Evolutionary conservation across 2,113 vertebrate genomes (phyloP).

Genomic region (Odocoileus hemionus): DNA sequence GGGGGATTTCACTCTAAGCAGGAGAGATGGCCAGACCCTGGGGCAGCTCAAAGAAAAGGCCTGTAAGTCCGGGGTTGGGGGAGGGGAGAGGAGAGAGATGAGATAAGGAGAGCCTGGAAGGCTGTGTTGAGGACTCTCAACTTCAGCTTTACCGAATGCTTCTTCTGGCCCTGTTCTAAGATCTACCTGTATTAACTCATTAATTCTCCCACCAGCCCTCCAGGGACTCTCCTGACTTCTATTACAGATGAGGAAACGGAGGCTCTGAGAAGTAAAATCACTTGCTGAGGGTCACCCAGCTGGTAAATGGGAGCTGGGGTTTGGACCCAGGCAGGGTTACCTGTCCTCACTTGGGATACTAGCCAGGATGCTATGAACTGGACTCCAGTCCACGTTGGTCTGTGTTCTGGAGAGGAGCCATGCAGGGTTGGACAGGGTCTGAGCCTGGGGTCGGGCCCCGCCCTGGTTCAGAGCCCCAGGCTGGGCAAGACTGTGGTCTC

Average conservation of each 20-base stretch:
- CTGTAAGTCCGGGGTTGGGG: rapidly evolving
- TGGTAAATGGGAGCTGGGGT: neutral
- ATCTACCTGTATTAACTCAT: neutral
- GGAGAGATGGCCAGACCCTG: neutral
- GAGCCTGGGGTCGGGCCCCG: neutral
- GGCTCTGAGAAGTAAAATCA: neutral
- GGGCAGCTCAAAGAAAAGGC: neutral
- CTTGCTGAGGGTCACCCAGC: neutral
- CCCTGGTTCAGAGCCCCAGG: neutral
- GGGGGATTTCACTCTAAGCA: neutral
- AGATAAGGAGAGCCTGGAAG: neutral
- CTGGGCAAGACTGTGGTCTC: neutral
- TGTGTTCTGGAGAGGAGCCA: neutral
- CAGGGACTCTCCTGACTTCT: neutral
- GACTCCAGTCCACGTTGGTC: rapidly evolving
- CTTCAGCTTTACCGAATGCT: rapidly evolving
- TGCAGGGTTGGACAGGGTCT: neutral
- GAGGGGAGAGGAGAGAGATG: neutral
- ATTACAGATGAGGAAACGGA: neutral
- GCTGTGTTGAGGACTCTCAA: neutral
- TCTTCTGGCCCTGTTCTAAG: neutral
- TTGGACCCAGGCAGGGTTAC: neutral
- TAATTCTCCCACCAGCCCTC: neutral
- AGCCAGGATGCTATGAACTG: rapidly evolving
- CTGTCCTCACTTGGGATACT: neutral